Conservation (phyloP, 1,140 invertebrate genomes). For the Aradophagus sp. region DNA sequence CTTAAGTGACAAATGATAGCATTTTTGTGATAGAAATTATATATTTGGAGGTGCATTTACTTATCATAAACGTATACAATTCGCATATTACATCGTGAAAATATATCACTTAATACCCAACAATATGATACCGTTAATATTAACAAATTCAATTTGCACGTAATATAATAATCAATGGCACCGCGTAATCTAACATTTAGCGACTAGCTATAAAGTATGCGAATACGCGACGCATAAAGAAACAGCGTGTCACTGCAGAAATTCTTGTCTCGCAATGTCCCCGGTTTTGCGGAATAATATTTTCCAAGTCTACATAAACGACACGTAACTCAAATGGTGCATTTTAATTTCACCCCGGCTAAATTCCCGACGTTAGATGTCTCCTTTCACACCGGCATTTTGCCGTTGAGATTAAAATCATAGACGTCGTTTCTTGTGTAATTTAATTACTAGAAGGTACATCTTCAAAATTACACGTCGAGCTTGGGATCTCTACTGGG, state of each 20-base stretch:
- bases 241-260: conserved; percentile 22
- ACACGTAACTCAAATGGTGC: conserved; percentile 29
- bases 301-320: conserved; percentile 39
- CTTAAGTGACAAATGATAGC: no score
- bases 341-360: conserved; percentile 40
- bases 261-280: conserved; percentile 31
- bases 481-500: conserved; percentile 48
- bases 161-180: neutral
- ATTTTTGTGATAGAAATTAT: no score
- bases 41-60: no score
- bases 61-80: no score
- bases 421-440: conserved; percentile 58
- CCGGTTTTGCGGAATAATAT: conserved; percentile 39
- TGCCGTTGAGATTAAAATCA: conserved; percentile 55
- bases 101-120: no score
- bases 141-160: no score
- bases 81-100: no score
- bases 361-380: conserved; percentile 31
- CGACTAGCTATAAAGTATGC: conserved; percentile 17
- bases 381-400: conserved; percentile 41
- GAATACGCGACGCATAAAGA: conserved; percentile 16
- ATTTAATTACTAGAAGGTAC: conserved; percentile 55
- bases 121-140: no score
- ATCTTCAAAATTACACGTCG: conserved; percentile 54
- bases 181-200: conserved; percentile 5